These are phyloP conservation scores for Rhogogaster chlorosoma DNA, from an alignment of 2,888 invertebrate genomes.

Conservation along the genomic window DNA sequence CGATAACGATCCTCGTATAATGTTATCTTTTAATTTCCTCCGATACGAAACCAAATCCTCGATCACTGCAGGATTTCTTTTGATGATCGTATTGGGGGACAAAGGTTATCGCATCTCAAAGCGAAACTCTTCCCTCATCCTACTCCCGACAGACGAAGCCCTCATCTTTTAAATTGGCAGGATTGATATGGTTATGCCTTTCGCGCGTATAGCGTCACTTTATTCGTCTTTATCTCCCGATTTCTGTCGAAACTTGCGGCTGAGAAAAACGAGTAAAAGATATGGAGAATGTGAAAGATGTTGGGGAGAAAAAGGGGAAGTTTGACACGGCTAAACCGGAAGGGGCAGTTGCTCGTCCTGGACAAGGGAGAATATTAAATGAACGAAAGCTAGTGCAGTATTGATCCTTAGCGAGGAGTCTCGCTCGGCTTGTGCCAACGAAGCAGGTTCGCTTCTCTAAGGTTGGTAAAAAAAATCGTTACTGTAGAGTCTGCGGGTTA, in stretches of 20 bases:
- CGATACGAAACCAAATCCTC: background rate
- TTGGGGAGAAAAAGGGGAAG: background rate
- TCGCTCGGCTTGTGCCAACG: background rate
- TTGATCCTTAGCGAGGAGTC: conserved; percentile 20
- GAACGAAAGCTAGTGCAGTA: conserved; percentile 38
- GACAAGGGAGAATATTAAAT: conserved; percentile 39
- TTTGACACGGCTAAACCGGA: background rate
- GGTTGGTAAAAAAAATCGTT: conserved; percentile 25
- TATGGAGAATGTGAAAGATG: background rate
- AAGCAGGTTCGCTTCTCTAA: background rate
- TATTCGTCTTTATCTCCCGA: too few relatives aligned
- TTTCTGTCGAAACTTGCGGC: too few relatives aligned
- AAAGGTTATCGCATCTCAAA: conserved; percentile 28
- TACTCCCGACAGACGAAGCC: background rate
- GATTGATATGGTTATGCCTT: background rate
- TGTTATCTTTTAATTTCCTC: too few relatives aligned
- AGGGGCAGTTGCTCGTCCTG: background rate
- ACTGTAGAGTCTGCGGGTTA: conserved; percentile 21
- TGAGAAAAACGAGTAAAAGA: too few relatives aligned
- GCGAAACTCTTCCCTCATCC: background rate
- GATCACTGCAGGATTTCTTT: background rate
- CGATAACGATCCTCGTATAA: too few relatives aligned
- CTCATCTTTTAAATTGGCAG: background rate
- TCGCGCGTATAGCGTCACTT: too few relatives aligned
- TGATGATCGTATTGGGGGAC: conserved; percentile 8